Evolutionary conservation across 2,888 invertebrate species (phyloP).

Genomic region (Taphrorychus bicolor): DNA sequence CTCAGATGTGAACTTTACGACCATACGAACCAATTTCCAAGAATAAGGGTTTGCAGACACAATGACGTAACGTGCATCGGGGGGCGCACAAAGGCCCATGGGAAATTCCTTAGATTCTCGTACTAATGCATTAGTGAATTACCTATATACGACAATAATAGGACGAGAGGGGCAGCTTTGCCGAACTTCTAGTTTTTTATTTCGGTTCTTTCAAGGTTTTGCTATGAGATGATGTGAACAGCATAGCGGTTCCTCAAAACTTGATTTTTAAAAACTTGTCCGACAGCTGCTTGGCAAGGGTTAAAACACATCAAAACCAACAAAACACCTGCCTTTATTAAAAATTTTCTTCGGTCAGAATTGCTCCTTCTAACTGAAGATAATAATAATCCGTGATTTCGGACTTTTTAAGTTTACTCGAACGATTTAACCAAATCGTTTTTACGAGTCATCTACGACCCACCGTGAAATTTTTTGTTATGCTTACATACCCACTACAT

Average conservation of each 20-base stretch:
- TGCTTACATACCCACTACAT: not conserved
- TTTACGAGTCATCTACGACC: not conserved
- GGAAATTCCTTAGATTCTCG: slow-evolving; percentile 3
- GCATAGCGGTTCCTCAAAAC: too few species aligned
- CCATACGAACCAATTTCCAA: slow-evolving; percentile 11
- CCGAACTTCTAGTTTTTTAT: not conserved
- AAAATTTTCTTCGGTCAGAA: not conserved
- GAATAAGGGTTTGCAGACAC: slow-evolving; percentile 17
- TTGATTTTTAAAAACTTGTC: not conserved
- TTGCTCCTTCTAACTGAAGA: not conserved
- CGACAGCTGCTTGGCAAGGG: not conserved
- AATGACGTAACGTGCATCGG: slow-evolving; percentile 10
- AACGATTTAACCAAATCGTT: not conserved
- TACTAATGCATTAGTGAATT: not conserved
- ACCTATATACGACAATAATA: not conserved
- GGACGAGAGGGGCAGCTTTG: not conserved
- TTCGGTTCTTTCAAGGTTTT: too few species aligned
- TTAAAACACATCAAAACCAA: slow-evolving; percentile 1
- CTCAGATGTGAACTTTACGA: not conserved
- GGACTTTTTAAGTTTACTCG: not conserved
- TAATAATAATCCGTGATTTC: not conserved
- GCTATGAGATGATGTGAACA: too few species aligned
- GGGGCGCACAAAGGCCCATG: not conserved
- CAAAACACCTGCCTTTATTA: not conserved
- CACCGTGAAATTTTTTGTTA: not conserved